Conservation (phyloP, 2,113 vertebrate species). For the Turdus rufiventris region DNA sequence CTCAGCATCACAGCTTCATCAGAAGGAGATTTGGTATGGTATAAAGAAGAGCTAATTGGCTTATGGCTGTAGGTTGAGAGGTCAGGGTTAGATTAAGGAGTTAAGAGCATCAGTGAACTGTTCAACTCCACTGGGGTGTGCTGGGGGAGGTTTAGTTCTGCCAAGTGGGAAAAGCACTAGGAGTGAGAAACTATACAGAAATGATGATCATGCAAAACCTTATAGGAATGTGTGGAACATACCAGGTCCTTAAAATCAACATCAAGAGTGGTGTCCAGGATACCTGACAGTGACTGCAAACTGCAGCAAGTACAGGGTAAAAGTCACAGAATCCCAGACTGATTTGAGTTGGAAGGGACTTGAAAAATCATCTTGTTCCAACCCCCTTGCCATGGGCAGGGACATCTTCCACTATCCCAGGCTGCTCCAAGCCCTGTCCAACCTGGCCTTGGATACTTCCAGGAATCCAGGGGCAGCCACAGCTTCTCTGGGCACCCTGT, state of each 20-base stretch:
- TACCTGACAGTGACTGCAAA: neutral
- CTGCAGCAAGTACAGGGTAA: neutral
- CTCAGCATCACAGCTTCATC: neutral
- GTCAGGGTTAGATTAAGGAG: slow-evolving; percentile 33
- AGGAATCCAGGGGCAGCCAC: neutral
- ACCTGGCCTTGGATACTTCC: neutral
- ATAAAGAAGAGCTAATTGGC: slow-evolving; percentile 46
- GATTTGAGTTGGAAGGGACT: neutral
- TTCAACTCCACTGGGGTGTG: neutral
- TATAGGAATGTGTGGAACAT: neutral
- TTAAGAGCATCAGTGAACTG: neutral
- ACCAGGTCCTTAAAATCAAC: neutral
- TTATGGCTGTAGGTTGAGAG: slow-evolving; percentile 34
- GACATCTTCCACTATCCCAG: neutral
- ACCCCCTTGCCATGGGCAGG: neutral
- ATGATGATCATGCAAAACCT: neutral
- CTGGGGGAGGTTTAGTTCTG: neutral
- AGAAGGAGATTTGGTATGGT: slow-evolving; percentile 39
- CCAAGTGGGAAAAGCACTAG: neutral
- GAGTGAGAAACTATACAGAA: neutral
- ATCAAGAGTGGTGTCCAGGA: neutral
- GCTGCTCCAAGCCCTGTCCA: neutral
- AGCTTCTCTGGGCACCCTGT: neutral
- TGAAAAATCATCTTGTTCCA: neutral
- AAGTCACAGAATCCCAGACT: neutral